A percentile compares a stretch with the other conserved stretches of the same genome.
Evolutionary conservation across 1,140 invertebrate genomes (phyloP).

Genomic region (Drosophila watanabei): DNA sequence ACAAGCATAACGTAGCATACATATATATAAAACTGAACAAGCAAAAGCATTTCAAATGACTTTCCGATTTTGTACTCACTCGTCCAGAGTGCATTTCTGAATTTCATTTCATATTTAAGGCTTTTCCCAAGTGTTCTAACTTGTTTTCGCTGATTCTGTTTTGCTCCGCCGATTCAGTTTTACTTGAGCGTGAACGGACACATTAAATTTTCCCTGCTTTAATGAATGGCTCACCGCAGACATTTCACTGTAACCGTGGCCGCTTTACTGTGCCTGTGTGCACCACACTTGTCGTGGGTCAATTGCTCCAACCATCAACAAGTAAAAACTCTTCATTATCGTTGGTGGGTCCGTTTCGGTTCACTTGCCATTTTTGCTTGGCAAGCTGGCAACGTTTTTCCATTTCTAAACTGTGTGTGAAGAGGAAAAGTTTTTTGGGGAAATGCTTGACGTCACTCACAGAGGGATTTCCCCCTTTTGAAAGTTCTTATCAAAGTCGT

Average conservation of each 20-base stretch:
- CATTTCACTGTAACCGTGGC: conserved; percentile 22
- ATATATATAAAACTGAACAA: not conserved
- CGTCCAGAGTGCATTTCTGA: not conserved
- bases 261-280: conserved; percentile 37
- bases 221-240: conserved; percentile 65
- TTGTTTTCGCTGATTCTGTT: conserved; percentile 55
- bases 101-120: not conserved
- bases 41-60: not conserved
- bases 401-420: conserved; percentile 51
- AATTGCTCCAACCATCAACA: conserved; percentile 61
- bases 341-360: conserved; percentile 63
- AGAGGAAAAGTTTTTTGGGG: conserved; percentile 40
- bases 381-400: conserved; percentile 34
- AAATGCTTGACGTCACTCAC: conserved; percentile 16
- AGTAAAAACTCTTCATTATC: conserved; percentile 79
- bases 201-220: conserved; percentile 79
- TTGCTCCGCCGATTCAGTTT: conserved; percentile 75
- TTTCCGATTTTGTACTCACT: not conserved
- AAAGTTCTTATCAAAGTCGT: conserved; percentile 17
- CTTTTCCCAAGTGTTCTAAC: conserved; percentile 55
- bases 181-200: conserved; percentile 81
- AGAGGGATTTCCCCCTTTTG: not conserved
- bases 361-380: conserved; percentile 62
- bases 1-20: not conserved
- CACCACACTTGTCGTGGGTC: conserved; percentile 57